A percentile compares a stretch with the other conserved stretches of the same genome.
phyloP scores from a whole-genome alignment of 2,888 invertebrate species.

The Oegoconia quadripuncta region DNA sequence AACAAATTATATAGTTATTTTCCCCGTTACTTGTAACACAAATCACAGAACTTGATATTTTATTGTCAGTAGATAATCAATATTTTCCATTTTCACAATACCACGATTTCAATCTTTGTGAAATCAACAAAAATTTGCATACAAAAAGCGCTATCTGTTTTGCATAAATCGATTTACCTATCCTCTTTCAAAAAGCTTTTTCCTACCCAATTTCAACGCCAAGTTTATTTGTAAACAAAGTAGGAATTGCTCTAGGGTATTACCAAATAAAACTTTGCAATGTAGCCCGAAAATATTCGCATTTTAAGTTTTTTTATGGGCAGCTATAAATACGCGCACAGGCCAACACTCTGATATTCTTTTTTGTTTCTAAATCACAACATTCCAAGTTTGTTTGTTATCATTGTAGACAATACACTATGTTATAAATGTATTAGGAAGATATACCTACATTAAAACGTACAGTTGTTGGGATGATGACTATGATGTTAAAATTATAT shows the following conservation, averaged over 20 bases:
- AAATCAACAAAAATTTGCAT: constrained; percentile 76
- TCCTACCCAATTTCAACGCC: constrained; percentile 70
- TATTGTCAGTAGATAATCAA: constrained; percentile 55
- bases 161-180: constrained; percentile 77
- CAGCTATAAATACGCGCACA: constrained; percentile 32
- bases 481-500: too few species aligned
- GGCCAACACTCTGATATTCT: not conserved
- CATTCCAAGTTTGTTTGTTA: not conserved
- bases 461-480: too few species aligned
- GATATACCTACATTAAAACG: too few species aligned
- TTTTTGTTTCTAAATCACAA: constrained; percentile 1
- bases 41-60: constrained; percentile 23
- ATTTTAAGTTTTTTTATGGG: constrained; percentile 41
- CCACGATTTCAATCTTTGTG: constrained; percentile 72
- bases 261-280: constrained; percentile 70
- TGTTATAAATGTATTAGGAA: too few species aligned
- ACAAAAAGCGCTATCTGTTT: constrained; percentile 76
- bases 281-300: constrained; percentile 54
- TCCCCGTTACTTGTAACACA: constrained; percentile 1
- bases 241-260: constrained; percentile 72
- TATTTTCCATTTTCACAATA: constrained; percentile 64
- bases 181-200: constrained; percentile 73
- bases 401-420: too few species aligned
- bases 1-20: not conserved
- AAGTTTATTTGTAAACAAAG: constrained; percentile 77